Evolutionary conservation across 2,888 invertebrate species (phyloP), one percentile per base, ranked within the genome.

Genomic region (Nomada ruficornis): DNA sequence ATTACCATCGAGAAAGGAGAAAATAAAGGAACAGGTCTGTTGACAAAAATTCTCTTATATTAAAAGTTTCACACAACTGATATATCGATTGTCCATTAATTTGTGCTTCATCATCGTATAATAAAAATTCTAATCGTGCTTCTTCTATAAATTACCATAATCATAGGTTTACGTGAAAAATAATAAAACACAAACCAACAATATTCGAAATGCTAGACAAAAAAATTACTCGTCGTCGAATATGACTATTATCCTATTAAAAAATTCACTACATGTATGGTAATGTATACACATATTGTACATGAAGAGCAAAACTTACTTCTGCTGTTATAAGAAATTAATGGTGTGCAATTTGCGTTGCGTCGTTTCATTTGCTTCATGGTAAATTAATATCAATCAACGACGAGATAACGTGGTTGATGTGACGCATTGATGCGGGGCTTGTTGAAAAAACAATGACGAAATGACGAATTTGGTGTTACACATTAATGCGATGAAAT

Each of bases 1-100:
- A 70, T 74, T 50, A 52, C n/a, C 26, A 23, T n/a, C 2, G 10
- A 11, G 7, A 59, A 42, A 26, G n/a, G n/a, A 73, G 18, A 47
- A 26, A 18, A 42, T 57, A 18, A 26, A 23, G 2, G 18, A 10
- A 3, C 4, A 2, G 10, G 2, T 36, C 4, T 15, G 23, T 42
- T 5, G 23, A 15, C 1, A 1, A 13, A 18, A 63, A 44, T 47
- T 47, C 44, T 1, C 23, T 47, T 23, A 0, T 0, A 4, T 10
- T 11, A 20, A 20, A 23, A 23, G 23, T 13, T 57, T 23, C 11
- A 4, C 2, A 10, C 5, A 26, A 23, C 13, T 26, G 26, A 2
- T 26, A 26, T 26, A 26, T 26, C 26, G 26, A 26, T 26, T 5
- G 1, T 26, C 26, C 5, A 57, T 57, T 26, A 57, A 36, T 36